Base-by-base conservation (phyloP, 2,888 invertebrate species). In the Elegia similella region DNA sequence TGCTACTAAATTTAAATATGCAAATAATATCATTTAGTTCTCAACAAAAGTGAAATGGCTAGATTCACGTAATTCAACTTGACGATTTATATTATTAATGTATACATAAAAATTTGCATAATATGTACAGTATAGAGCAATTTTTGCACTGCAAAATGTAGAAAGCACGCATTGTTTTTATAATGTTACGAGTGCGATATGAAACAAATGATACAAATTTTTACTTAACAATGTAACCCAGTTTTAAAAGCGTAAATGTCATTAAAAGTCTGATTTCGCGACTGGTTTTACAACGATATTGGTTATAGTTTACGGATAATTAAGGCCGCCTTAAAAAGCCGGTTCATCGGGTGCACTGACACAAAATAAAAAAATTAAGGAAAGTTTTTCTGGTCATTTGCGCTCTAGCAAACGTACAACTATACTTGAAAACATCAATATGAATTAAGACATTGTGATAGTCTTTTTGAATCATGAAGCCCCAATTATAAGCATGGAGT, bases 321-420 rank as follows among this genome's bases (percentile, higher is more conserved):
- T 59, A 62, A 64, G 59, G 55, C 59, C 59, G 44, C 42, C 52
- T 62, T 64, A 63, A 70, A n/a, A 38, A 69, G 68, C 68, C 69
- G 68, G 65, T 67, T 68, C 61, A 67, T 69, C 66, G 61, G 60
- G 68, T 66, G 67, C 73, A 68, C 52, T 68, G 73, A 17, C 6
- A 12, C 17, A 12, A 38, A 38, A 38, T 12, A 12, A n/a, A 38
- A n/a, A 6, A 12, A 38, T n/a, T 12, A 2, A 12, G 12, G 12
- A 38, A n/a, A 38, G 38, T 38, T 12, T n/a, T 38, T 38, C 12
- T 38, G 6, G 12, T 5, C 2, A 10, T 10, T 2, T 34, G 34
- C 10, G 10, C 10, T 34, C 2, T 32, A 23, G 32, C 32, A 32
- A 32, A 32, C 32, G 32, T 23, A 23, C 23, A 23, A 2, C 23